Percentiles rank a stretch among this genome's conserved stretches.
phyloP scores from a whole-genome alignment of 1,140 invertebrate genomes.

The Theocolax elegans region DNA sequence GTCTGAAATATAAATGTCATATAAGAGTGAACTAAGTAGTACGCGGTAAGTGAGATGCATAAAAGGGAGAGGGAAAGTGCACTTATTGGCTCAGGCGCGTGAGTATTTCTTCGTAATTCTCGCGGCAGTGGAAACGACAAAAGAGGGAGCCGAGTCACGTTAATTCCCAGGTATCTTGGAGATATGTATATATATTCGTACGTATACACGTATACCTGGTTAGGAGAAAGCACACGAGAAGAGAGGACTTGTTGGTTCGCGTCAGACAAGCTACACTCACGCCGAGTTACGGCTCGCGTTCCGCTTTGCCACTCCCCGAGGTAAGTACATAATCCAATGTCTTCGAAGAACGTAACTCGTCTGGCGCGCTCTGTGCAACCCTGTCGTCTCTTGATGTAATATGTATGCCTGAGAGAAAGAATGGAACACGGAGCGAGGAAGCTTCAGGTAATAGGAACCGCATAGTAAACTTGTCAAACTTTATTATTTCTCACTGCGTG shows the following conservation, averaged over 20 bases:
- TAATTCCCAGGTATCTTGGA: too few species aligned
- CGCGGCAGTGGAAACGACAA: too few species aligned
- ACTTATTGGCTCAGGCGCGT: too few species aligned
- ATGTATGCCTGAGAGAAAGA: too few species aligned
- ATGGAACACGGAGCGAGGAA: background rate
- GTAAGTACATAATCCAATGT: slow-evolving; percentile 44
- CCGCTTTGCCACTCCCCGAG: slow-evolving; percentile 26
- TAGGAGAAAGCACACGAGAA: too few species aligned
- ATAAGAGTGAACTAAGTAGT: background rate
- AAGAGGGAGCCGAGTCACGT: too few species aligned
- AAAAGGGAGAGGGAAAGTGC: background rate
- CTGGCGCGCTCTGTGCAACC: slow-evolving; percentile 9
- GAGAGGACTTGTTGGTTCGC: too few species aligned
- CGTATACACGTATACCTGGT: too few species aligned
- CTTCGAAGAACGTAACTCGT: slow-evolving; percentile 37
- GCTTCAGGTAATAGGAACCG: too few species aligned
- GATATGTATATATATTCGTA: too few species aligned
- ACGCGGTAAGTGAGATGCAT: background rate
- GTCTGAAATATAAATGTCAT: too few species aligned
- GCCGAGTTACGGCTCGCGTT: slow-evolving; percentile 40
- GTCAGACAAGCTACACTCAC: slow-evolving; percentile 3
- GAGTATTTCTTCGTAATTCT: too few species aligned
- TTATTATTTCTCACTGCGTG: slow-evolving; percentile 29
- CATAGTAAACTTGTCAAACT: slow-evolving; percentile 33
- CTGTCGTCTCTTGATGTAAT: background rate